These are phyloP conservation scores for Neolamprologus variostigma DNA, from an alignment of 2,113 vertebrate genomes.

Conservation along the genomic window DNA sequence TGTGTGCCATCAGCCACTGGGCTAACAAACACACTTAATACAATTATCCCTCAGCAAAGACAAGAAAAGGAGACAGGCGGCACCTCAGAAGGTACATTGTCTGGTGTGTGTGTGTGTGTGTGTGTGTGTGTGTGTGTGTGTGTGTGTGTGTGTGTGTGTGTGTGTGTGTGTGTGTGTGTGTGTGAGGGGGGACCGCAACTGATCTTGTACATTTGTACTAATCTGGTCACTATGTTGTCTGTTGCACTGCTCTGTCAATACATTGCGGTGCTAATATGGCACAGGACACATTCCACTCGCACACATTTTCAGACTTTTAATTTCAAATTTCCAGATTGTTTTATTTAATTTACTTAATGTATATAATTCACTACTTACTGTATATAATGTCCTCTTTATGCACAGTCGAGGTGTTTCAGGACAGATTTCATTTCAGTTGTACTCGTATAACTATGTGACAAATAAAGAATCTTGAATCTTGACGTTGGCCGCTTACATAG, in stretches of 20 bases:
- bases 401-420: background rate
- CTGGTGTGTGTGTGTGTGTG: slow-evolving; percentile 18
- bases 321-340: background rate
- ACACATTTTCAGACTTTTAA: background rate
- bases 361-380: background rate
- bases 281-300: background rate
- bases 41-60: slow-evolving; percentile 52
- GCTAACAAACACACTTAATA: slow-evolving; percentile 57
- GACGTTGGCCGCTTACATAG: background rate
- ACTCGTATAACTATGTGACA: fast-evolving
- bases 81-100: slow-evolving; percentile 35
- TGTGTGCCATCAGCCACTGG: slow-evolving; percentile 19
- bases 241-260: background rate
- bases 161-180: background rate
- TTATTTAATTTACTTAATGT: background rate
- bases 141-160: slow-evolving; percentile 9
- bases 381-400: background rate
- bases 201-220: background rate
- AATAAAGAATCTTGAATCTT: background rate
- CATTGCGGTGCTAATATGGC: background rate
- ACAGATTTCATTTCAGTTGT: fast-evolving
- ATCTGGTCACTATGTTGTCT: background rate
- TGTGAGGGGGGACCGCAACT: background rate
- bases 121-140: background rate
- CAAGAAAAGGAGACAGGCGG: slow-evolving; percentile 36